Conservation (phyloP, 2,888 invertebrate genomes). For the Melangyna quadrimaculata region DNA sequence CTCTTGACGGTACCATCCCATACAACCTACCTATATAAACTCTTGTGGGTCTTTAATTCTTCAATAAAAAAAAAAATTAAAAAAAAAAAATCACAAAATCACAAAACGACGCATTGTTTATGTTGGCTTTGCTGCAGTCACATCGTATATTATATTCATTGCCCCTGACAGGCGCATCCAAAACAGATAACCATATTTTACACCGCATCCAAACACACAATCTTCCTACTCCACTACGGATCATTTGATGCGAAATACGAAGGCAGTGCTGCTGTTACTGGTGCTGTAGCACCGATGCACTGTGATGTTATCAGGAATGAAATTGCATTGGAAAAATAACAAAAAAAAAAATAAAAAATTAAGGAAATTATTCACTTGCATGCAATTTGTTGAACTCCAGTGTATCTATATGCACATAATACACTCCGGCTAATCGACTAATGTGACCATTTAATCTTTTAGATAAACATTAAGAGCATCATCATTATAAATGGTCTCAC, state of each 20-base stretch:
- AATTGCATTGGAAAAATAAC: conserved; percentile 8
- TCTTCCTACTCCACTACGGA: conserved; percentile 55
- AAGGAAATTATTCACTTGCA: conserved; percentile 34
- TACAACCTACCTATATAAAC: neutral
- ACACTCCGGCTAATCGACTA: conserved; percentile 51
- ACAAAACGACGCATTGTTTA: conserved; percentile 59
- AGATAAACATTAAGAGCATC: conserved; percentile 69
- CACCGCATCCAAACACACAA: conserved; percentile 20
- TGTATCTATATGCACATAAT: neutral
- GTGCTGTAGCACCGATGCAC: neutral
- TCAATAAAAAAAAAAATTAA: neutral
- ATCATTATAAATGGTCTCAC: conserved; percentile 63
- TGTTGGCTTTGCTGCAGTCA: conserved; percentile 9
- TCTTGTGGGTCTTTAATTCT: conserved; percentile 15
- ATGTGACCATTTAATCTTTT: conserved; percentile 69
- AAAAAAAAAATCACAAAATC: conserved; percentile 12
- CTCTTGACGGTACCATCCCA: conserved; percentile 17
- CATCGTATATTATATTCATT: conserved; percentile 28
- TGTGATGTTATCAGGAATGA: conserved; percentile 49
- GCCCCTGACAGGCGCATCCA: conserved; percentile 46
- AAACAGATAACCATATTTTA: conserved; percentile 54
- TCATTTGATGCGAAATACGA: conserved; percentile 55
- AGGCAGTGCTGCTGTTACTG: conserved; percentile 8
- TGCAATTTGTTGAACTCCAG: conserved; percentile 47
- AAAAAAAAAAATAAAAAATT: conserved; percentile 14